Conservation (phyloP, 2,888 invertebrate species). For the Campopleginae sp. region DNA sequence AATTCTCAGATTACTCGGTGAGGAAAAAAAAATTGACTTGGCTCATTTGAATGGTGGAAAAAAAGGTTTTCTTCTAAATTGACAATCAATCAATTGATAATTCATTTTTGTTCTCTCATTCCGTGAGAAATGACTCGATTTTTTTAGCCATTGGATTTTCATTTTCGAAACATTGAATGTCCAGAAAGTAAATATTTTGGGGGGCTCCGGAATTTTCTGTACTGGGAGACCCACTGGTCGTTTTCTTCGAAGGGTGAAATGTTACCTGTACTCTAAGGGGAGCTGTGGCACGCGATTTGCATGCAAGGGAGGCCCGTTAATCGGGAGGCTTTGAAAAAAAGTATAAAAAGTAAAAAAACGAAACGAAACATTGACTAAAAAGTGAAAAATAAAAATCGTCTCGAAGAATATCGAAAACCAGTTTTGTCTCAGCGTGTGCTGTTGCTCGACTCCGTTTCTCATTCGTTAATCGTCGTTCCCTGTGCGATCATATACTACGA, state of each 20-base stretch:
- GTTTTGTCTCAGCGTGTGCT: slow-evolving; percentile 44
- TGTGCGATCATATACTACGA: slow-evolving; percentile 57
- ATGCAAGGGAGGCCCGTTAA: slow-evolving; percentile 40
- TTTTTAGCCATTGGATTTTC: not conserved
- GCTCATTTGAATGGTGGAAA: not conserved
- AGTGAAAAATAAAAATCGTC: slow-evolving; percentile 27
- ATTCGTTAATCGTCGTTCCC: slow-evolving; percentile 66
- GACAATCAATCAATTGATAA: not conserved
- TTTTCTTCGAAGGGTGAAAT: slow-evolving; percentile 20
- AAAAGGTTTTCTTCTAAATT: not conserved
- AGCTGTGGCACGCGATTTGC: not conserved
- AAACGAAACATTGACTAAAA: slow-evolving; percentile 6
- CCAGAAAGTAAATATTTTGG: not conserved
- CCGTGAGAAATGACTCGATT: not conserved
- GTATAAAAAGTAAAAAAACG: slow-evolving; percentile 17
- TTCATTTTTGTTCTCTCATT: not conserved
- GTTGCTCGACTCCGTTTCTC: slow-evolving; percentile 65
- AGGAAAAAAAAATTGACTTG: not conserved
- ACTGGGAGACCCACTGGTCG: not conserved
- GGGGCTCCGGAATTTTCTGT: not conserved
- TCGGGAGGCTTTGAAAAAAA: slow-evolving; percentile 22
- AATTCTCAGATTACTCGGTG: not conserved
- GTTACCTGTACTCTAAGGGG: not conserved
- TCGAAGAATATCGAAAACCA: slow-evolving; percentile 57
- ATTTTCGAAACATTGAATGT: not conserved